Evolutionary conservation across 2,888 invertebrate species (phyloP), one percentile per base, ranked within the genome.

Genomic region (Aelia acuminata): DNA sequence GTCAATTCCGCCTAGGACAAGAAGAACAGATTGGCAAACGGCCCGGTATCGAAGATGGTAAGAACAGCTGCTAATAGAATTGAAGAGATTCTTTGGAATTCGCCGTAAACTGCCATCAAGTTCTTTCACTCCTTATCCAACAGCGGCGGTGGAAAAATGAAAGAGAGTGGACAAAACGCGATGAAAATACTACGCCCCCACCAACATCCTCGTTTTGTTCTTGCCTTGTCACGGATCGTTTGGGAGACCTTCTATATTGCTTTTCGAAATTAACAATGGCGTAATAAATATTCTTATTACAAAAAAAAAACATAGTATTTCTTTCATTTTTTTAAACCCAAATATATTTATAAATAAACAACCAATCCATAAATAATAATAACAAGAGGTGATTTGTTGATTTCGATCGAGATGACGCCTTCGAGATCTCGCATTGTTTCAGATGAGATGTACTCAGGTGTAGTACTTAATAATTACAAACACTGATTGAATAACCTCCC

Each of bases 11-110:
- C 43, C n/a, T n/a, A 80, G 43, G 10, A 39, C 80, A 43, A n/a
- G 43, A 43, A 13, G 80, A 70, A 35, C 43, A 80, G 22, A 80
- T 80, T 80, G 80, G 43, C 80, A 43, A 39, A 80, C 22, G 39
- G 43, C n/a, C 80, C 22, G 43, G 39, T 39, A 22, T 43, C 80
- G 43, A 80, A 80, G 43, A 80, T 80, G 80, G 80, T 43, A 80
- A 80, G 43, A n/a, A 22, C 80, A 43, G 80, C 43, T 47, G 80
- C 43, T 47, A 80, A 43, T 80, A 22, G 80, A 80, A 39, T 43
- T n/a, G n/a, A 43, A 80, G 43, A n/a, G 22, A 80, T 80, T n/a
- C 80, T n/a, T n/a, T 47, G 43, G 22, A 47, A 80, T 80, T 47
- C 43, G 80, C 22, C 31, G 63, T 35, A 70, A 70, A 35, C 15